phyloP scores from a whole-genome alignment of 2,113 vertebrate species.

The Tachysurus fulvidraco region DNA sequence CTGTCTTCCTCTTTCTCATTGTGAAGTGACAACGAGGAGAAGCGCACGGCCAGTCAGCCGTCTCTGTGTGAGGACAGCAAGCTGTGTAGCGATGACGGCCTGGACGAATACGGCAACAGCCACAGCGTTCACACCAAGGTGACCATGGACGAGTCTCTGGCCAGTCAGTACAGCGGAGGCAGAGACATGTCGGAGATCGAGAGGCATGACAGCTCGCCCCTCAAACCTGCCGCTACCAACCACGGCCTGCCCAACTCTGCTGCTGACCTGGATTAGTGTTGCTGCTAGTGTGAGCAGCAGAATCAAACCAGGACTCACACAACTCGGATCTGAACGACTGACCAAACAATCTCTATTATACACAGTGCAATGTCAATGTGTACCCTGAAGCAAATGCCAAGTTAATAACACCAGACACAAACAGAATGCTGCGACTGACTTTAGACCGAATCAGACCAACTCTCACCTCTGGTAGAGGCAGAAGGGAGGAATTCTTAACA shows the following conservation, averaged over 20 bases:
- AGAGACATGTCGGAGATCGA: slow-evolving; percentile 72
- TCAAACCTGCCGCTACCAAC: slow-evolving; percentile 64
- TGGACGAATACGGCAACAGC: slow-evolving; percentile 83
- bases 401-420: slow-evolving; percentile 27
- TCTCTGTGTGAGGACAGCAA: slow-evolving; percentile 86
- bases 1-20: slow-evolving; percentile 18
- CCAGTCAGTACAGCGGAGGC: slow-evolving; percentile 84
- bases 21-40: slow-evolving; percentile 86
- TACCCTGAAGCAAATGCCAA: slow-evolving; percentile 42
- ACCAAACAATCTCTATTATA: slow-evolving; percentile 61
- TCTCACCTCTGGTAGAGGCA: slow-evolving; percentile 19
- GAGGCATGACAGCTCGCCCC: slow-evolving; percentile 71
- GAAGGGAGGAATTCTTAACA: background rate
- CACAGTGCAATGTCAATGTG: slow-evolving; percentile 56
- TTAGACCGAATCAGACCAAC: slow-evolving; percentile 36
- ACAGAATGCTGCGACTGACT: slow-evolving; percentile 36
- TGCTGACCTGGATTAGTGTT: slow-evolving; percentile 66
- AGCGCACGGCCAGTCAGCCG: slow-evolving; percentile 82
- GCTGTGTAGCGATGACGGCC: slow-evolving; percentile 80
- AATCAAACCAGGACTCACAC: slow-evolving; percentile 41
- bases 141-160: slow-evolving; percentile 87
- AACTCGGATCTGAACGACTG: slow-evolving; percentile 50
- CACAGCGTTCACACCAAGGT: slow-evolving; percentile 84
- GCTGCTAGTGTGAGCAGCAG: background rate
- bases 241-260: slow-evolving; percentile 70